phyloP scores from a whole-genome alignment of 2,888 invertebrate genomes.

The Metalampra italica region DNA sequence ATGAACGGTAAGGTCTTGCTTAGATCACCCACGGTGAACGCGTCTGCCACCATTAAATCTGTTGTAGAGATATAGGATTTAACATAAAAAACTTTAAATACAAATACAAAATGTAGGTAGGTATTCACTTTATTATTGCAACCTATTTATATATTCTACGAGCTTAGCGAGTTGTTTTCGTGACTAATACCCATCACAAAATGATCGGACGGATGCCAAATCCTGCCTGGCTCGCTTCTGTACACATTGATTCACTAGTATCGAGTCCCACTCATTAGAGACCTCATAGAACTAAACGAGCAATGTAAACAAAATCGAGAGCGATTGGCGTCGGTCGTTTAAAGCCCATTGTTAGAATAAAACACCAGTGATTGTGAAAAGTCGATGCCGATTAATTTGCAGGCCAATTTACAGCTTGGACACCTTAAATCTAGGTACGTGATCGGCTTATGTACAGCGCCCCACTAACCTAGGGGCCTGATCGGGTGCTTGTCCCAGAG shows the following conservation, averaged over 20 bases:
- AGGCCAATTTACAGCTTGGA: slow-evolving; percentile 51
- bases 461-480: slow-evolving; percentile 91
- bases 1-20: slow-evolving; percentile 72
- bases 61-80: slow-evolving; percentile 36
- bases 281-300: no score
- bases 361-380: neutral
- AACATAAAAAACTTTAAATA: neutral
- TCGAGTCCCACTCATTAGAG: no score
- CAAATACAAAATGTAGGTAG: no score
- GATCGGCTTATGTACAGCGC: slow-evolving; percentile 52
- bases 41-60: slow-evolving; percentile 75
- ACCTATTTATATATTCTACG: neutral
- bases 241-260: no score
- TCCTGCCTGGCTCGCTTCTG: no score
- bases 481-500: slow-evolving; percentile 95
- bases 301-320: no score
- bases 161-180: no score
- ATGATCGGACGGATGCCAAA: no score
- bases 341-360: no score
- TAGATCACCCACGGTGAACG: slow-evolving; percentile 65
- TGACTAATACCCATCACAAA: no score
- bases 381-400: neutral
- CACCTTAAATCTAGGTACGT: slow-evolving; percentile 34
- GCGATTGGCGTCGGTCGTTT: no score
- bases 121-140: no score